A percentile compares a stretch with the other conserved stretches of the same genome.
Conservation (phyloP, 53 echinoderm and acorn worm genomes). For the Mesocentrotus franciscanus region DNA sequence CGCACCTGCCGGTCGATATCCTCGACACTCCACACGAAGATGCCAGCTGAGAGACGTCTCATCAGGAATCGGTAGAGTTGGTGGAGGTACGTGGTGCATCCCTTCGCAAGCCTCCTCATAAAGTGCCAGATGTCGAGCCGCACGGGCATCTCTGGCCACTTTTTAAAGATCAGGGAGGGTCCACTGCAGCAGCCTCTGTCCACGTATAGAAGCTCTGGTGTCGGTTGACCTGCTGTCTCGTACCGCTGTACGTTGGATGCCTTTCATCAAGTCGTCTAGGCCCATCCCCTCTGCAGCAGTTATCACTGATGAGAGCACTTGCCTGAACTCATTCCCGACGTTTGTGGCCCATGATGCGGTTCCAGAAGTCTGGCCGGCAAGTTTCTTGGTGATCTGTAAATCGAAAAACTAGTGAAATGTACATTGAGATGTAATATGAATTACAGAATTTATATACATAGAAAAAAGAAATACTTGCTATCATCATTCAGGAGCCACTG, state of each 20-base stretch:
- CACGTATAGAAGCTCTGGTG: constrained; percentile 80
- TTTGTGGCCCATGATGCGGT: constrained; percentile 77
- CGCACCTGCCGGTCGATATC: constrained; percentile 47
- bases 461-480: not conserved
- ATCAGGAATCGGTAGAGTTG: constrained; percentile 74
- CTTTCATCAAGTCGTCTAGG: constrained; percentile 67
- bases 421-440: not conserved
- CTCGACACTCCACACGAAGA: constrained; percentile 72
- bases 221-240: constrained; percentile 50
- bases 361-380: constrained; percentile 19
- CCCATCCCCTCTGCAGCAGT: constrained; percentile 77
- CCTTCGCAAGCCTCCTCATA: constrained; percentile 74
- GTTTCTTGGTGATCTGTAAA: constrained; percentile 45
- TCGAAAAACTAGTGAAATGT: not conserved
- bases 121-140: constrained; percentile 83
- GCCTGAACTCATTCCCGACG: constrained; percentile 82
- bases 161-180: constrained; percentile 62
- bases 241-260: constrained; percentile 71
- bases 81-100: constrained; percentile 74
- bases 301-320: constrained; percentile 80
- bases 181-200: constrained; percentile 85
- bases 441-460: not conserved
- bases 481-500: no score
- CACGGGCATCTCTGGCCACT: constrained; percentile 72
- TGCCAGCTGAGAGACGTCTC: constrained; percentile 58